Conservation (phyloP, 1,140 invertebrate species). For the Panulirus ornatus region DNA sequence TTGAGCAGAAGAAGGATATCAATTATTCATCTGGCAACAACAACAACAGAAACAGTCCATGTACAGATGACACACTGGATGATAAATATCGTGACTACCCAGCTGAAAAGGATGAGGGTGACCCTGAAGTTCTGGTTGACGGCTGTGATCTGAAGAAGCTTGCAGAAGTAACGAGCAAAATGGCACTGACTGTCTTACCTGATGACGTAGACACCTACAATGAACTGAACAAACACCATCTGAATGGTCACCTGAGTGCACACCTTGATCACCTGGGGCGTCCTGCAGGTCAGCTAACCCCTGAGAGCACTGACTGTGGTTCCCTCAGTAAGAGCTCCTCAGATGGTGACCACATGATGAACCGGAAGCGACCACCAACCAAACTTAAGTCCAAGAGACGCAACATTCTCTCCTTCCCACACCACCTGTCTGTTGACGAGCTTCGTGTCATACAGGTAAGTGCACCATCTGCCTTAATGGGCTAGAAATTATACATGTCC, state of each 20-base stretch:
- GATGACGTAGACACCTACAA: conserved; percentile 67
- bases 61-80: conserved; percentile 37
- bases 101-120: conserved; percentile 72
- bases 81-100: conserved; percentile 72
- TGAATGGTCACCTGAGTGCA: conserved; percentile 63
- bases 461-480: too few species aligned
- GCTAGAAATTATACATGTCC: too few species aligned
- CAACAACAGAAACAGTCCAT: neutral
- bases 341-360: conserved; percentile 77
- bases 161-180: conserved; percentile 70
- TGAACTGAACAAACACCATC: conserved; percentile 73
- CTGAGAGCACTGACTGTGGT: conserved; percentile 78
- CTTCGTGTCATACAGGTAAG: conserved; percentile 83
- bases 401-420: conserved; percentile 80
- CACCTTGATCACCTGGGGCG: conserved; percentile 59
- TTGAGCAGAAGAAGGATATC: conserved; percentile 61
- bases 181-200: conserved; percentile 63
- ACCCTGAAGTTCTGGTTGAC: conserved; percentile 58
- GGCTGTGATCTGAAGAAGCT: conserved; percentile 68
- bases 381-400: conserved; percentile 79
- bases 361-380: conserved; percentile 76
- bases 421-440: conserved; percentile 84
- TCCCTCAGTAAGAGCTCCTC: conserved; percentile 79
- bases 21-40: conserved; percentile 45
- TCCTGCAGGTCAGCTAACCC: conserved; percentile 62